These are phyloP conservation scores for Calidris pugnax DNA, from an alignment of 2,113 vertebrate genomes.

Conservation along the genomic window DNA sequence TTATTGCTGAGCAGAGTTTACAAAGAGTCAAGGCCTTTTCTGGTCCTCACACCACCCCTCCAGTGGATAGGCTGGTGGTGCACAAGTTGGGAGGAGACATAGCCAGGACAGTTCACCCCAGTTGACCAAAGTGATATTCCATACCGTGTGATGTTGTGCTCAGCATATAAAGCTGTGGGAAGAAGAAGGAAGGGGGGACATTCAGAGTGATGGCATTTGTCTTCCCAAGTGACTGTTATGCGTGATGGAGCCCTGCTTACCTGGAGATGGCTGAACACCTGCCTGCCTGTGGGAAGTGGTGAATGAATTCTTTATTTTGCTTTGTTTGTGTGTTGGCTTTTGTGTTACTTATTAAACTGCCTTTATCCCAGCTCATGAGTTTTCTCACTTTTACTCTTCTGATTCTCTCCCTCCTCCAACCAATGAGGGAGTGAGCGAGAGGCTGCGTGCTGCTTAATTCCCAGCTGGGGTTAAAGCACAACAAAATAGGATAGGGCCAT, in stretches of 20 bases:
- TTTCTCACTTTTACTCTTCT: not conserved
- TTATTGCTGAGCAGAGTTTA: not conserved
- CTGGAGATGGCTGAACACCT: not conserved
- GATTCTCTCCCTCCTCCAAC: not conserved
- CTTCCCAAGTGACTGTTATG: not conserved
- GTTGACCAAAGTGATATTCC: not conserved
- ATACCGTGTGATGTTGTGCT: not conserved
- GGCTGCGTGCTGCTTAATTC: not conserved
- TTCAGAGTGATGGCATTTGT: not conserved
- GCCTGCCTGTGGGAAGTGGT: not conserved
- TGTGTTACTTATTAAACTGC: not conserved
- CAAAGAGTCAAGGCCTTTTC: not conserved
- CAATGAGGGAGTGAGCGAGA: accelerated
- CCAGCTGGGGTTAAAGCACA: not conserved
- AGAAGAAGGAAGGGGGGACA: not conserved
- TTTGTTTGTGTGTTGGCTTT: not conserved
- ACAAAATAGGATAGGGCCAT: not conserved
- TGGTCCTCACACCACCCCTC: not conserved
- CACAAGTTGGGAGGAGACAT: not conserved
- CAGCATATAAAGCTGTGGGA: not conserved
- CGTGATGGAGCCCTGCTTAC: not conserved
- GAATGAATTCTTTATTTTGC: not conserved
- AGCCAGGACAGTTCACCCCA: not conserved
- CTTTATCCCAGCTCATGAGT: not conserved
- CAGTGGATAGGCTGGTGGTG: not conserved